Evolutionary conservation across 2,113 vertebrate genomes (phyloP), one percentile per base, ranked within the genome.

Genomic region (Andinoacara biseriatus): DNA sequence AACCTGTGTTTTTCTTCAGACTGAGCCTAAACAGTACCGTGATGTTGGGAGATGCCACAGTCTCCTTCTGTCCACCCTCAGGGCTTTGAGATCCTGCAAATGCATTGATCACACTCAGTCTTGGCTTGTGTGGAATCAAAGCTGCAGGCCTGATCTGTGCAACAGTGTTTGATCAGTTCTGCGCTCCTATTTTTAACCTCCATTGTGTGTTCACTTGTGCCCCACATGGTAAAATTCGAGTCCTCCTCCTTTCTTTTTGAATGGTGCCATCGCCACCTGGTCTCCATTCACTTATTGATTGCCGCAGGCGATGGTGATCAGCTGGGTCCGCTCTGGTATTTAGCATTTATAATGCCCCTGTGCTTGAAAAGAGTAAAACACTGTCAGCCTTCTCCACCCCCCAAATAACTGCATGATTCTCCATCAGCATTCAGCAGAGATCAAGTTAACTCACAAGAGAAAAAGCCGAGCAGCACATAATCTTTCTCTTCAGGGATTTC

Each of bases 281-380:
- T 94, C 91, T 92, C 92, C 87, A 90, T 94, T 94, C 91, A 82
- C 83, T 79, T 91, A 93, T 93, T 93, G 92, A 95, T 94, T 75
- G 93, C 93, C 81, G 83, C 76, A 78, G 94, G 94, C 90, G 78
- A 90, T 22, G 72, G 86, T 76, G 91, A 94, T 95, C 94, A 94
- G 90, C 92, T 93, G 92, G 90, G 86, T 79, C 89, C 65, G 56
- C 86, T 90, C 91, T 81, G 82, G 86, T 88, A 67, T 91, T 94
- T 92, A 92, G 93, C 93, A 92, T 92, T 88, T 91, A 90, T 92
- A 94, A 95, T 92, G 90, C 60, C 83, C 56, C 83, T 14, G 60
- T 43, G 78, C 82, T 86, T 92, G 81, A 93, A 92, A 92, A 81
- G 88, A 85, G 86, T 89, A 91, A 93, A 91, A 91, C 84, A 90